Evolutionary conservation across 2,113 vertebrate species (phyloP).

Genomic region (Mixornis gularis): DNA sequence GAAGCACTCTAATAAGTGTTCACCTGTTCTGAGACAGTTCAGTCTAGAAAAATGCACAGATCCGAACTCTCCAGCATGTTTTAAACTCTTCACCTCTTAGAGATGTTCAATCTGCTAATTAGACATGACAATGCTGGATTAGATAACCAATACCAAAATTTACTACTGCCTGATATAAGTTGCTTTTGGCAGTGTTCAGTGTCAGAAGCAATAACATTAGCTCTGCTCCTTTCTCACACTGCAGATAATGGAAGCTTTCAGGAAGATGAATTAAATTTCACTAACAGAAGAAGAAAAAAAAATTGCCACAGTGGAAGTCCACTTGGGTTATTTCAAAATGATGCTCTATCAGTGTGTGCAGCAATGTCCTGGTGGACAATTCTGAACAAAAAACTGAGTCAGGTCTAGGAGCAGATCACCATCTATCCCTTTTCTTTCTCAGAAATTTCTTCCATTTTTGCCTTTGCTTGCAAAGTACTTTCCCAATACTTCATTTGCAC

Average conservation of each 20-base stretch:
- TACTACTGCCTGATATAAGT: constrained; percentile 39
- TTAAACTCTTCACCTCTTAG: constrained; percentile 43
- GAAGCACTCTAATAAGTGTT: not conserved
- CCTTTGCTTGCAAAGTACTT: not conserved
- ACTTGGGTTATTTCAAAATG: not conserved
- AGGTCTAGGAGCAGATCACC: not conserved
- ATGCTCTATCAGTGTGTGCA: not conserved
- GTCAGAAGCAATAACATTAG: constrained; percentile 54
- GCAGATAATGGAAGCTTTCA: constrained; percentile 50
- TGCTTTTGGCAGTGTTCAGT: constrained; percentile 45
- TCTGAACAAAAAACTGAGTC: not conserved
- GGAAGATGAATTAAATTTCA: constrained; percentile 60
- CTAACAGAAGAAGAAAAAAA: constrained; percentile 25
- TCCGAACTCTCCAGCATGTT: not conserved
- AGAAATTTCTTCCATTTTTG: not conserved
- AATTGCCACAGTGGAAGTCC: not conserved
- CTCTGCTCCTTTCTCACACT: not conserved
- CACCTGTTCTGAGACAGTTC: not conserved
- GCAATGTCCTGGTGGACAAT: not conserved
- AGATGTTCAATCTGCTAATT: constrained; percentile 47
- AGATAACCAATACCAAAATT: constrained; percentile 45
- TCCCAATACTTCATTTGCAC: not conserved
- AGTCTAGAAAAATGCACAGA: not conserved
- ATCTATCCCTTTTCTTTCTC: not conserved
- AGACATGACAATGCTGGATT: constrained; percentile 37